A percentile compares a stretch with the other conserved stretches of the same genome.
Evolutionary conservation across 2,797 vertebrate genomes (phyloP).

Genomic region (Scolopax bukidnonensis): DNA sequence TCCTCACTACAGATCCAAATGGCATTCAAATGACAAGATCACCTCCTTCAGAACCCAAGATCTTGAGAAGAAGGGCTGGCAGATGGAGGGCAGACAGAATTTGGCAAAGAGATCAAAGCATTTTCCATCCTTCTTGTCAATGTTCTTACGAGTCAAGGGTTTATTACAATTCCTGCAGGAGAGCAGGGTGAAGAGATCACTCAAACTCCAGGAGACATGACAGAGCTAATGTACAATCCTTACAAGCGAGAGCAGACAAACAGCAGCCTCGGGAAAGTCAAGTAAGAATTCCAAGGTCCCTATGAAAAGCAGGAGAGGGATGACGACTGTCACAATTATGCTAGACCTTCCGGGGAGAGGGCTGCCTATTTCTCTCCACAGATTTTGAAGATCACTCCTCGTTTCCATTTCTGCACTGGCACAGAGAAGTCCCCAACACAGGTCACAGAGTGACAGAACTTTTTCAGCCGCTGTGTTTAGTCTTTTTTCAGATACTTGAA

Average conservation of each 20-base stretch:
- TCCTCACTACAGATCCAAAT: background rate
- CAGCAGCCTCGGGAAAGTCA: background rate
- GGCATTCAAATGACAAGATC: background rate
- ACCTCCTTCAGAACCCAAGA: background rate
- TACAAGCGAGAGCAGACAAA: background rate
- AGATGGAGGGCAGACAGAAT: constrained; percentile 48
- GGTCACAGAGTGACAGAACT: background rate
- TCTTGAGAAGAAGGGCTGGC: constrained; percentile 15
- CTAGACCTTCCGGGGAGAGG: background rate
- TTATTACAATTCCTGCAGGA: constrained; percentile 40
- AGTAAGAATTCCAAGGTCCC: constrained; percentile 1
- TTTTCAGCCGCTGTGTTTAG: background rate
- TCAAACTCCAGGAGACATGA: constrained; percentile 30
- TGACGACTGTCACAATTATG: background rate
- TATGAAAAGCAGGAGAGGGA: background rate
- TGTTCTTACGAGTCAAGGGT: background rate
- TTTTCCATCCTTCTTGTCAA: constrained; percentile 11
- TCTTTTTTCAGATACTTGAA: background rate
- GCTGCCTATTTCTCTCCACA: background rate
- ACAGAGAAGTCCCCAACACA: background rate
- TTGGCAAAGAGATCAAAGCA: constrained; percentile 3
- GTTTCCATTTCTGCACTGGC: background rate
- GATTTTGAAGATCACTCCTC: background rate
- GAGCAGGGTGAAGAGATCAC: constrained; percentile 33
- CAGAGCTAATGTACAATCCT: background rate